These are phyloP conservation scores for Agriopis aurantiaria DNA, from an alignment of 2,888 invertebrate species.

Conservation along the genomic window DNA sequence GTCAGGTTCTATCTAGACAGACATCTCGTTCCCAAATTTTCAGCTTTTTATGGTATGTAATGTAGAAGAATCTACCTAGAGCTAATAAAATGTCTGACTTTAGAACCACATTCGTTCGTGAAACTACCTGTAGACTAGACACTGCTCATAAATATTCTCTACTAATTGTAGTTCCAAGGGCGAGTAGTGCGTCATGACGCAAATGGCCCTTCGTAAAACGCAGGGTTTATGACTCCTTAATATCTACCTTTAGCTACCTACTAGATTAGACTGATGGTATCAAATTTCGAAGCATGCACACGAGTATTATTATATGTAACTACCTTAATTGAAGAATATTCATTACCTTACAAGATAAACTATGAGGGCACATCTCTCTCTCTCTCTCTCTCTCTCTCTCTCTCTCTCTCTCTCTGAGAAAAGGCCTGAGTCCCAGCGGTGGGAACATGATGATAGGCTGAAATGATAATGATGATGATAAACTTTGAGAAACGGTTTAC, in stretches of 20 bases:
- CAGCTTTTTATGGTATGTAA: constrained; percentile 1
- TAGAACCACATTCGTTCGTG: constrained; percentile 8
- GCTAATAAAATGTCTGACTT: constrained; percentile 2
- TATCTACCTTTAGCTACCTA: constrained; percentile 29
- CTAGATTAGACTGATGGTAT: constrained; percentile 36
- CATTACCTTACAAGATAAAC: neutral
- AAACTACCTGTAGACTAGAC: constrained; percentile 43
- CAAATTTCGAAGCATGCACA: constrained; percentile 19
- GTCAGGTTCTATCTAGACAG: neutral
- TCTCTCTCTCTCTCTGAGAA: too few relatives aligned
- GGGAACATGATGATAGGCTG: too few relatives aligned
- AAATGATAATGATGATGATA: neutral
- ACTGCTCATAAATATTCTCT: constrained; percentile 51
- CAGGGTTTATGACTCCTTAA: constrained; percentile 29
- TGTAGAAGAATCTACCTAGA: neutral
- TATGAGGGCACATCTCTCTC: neutral
- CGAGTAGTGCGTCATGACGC: constrained; percentile 54
- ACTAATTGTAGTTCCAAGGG: constrained; percentile 61
- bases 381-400: too few relatives aligned
- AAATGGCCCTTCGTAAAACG: constrained; percentile 27
- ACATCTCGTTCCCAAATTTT: neutral
- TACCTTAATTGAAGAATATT: neutral
- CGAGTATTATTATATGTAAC: neutral
- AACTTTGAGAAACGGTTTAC: neutral
- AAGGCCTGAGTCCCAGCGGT: too few relatives aligned